These are phyloP conservation scores for Entomyzon cyanotis DNA, from an alignment of 2,113 vertebrate species.

Conservation along the genomic window DNA sequence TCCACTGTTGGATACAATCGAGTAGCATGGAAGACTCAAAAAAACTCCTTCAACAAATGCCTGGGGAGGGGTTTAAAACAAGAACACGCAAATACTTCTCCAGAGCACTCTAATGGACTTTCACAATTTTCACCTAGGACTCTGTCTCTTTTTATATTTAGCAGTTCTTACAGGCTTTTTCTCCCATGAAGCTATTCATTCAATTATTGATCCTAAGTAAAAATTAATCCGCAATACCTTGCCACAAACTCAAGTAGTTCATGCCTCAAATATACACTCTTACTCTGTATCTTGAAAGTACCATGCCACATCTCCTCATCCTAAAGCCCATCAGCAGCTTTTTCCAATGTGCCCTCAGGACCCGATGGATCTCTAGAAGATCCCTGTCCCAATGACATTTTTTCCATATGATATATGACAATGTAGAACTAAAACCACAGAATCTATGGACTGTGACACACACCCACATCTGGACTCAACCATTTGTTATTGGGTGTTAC, in stretches of 20 bases:
- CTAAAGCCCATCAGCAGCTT: not conserved
- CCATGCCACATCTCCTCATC: not conserved
- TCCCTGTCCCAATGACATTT: not conserved
- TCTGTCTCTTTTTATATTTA: not conserved
- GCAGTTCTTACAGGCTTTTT: not conserved
- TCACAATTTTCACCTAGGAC: not conserved
- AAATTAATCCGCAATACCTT: not conserved
- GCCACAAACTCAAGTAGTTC: not conserved
- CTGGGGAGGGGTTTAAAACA: not conserved
- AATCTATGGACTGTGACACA: not conserved
- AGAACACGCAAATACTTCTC: not conserved
- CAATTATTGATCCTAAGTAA: not conserved
- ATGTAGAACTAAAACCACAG: not conserved
- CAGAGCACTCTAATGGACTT: not conserved
- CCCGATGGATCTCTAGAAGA: not conserved
- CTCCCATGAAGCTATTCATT: not conserved
- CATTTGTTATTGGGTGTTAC: constrained; percentile 43
- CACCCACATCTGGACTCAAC: not conserved
- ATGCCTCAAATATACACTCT: not conserved
- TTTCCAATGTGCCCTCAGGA: not conserved
- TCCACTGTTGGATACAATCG: not conserved
- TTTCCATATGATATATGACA: not conserved
- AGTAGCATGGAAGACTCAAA: not conserved
- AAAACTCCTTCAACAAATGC: not conserved
- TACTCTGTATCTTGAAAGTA: not conserved